Evolutionary conservation across 1,140 invertebrate species (phyloP).

Genomic region (Akabosia matsudoensis): DNA sequence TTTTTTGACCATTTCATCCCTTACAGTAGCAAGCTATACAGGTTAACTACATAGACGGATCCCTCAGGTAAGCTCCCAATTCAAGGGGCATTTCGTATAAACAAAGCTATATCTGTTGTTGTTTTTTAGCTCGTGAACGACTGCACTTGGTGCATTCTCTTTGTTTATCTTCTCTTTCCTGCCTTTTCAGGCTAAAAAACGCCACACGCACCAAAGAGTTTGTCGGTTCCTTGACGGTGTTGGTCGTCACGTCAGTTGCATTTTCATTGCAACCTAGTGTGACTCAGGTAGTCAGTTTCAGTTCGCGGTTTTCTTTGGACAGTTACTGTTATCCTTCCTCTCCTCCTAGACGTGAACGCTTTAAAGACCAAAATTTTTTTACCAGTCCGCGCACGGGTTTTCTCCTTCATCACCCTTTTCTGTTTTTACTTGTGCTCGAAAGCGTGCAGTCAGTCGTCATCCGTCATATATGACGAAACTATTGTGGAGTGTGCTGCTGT

Average conservation of each 20-base stretch:
- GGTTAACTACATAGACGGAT: too few relatives aligned
- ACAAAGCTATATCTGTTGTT: too few relatives aligned
- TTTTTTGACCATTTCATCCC: too few relatives aligned
- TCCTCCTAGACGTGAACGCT: neutral
- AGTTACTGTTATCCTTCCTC: neutral
- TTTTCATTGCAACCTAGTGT: neutral
- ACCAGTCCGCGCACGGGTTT: too few relatives aligned
- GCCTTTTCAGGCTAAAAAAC: neutral
- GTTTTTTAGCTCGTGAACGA: too few relatives aligned
- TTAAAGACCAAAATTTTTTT: neutral
- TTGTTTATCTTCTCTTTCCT: neutral
- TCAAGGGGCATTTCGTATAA: too few relatives aligned
- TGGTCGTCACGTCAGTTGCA: neutral
- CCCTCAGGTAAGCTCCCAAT: too few relatives aligned
- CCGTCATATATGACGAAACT: too few relatives aligned
- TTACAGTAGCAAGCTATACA: too few relatives aligned
- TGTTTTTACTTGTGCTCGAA: too few relatives aligned
- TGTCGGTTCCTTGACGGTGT: neutral
- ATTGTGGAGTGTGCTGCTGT: too few relatives aligned
- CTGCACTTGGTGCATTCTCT: neutral
- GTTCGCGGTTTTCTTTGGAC: constrained; percentile 4
- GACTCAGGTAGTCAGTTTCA: neutral
- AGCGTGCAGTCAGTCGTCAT: too few relatives aligned
- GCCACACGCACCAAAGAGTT: neutral
- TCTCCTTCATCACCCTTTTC: neutral